Evolutionary conservation across 2,888 invertebrate species (phyloP).

Genomic region (Acanthacorydalis orientalis): DNA sequence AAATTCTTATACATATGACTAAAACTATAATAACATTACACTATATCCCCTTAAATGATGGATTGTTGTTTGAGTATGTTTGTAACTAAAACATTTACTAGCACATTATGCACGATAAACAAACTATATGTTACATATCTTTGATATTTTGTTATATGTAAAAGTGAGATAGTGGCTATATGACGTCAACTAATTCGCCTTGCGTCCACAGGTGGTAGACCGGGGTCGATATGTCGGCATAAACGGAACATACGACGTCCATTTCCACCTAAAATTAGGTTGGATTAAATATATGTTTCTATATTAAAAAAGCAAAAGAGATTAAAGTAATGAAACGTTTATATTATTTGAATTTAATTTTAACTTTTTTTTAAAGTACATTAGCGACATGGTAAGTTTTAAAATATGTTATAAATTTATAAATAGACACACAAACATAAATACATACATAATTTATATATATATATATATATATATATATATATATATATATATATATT

Average conservation of each 20-base stretch:
- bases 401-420: neutral
- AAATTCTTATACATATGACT: too few species aligned
- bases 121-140: neutral
- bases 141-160: neutral
- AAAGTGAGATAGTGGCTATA: neutral
- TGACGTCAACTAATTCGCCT: too few species aligned
- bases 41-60: too few species aligned
- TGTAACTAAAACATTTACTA: too few species aligned
- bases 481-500: too few species aligned
- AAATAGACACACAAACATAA: neutral
- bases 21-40: too few species aligned
- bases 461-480: too few species aligned
- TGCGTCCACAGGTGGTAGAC: too few species aligned
- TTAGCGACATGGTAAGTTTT: neutral
- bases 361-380: neutral
- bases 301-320: neutral
- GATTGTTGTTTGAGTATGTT: too few species aligned
- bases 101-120: too few species aligned
- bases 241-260: slow-evolving; percentile 51
- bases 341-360: neutral
- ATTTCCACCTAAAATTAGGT: slow-evolving; percentile 36
- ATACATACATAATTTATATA: neutral
- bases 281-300: too few species aligned
- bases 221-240: slow-evolving; percentile 45
- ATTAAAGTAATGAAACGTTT: neutral